phyloP scores from a whole-genome alignment of 1,140 invertebrate genomes.

The Schlechtendalia chinensis region DNA sequence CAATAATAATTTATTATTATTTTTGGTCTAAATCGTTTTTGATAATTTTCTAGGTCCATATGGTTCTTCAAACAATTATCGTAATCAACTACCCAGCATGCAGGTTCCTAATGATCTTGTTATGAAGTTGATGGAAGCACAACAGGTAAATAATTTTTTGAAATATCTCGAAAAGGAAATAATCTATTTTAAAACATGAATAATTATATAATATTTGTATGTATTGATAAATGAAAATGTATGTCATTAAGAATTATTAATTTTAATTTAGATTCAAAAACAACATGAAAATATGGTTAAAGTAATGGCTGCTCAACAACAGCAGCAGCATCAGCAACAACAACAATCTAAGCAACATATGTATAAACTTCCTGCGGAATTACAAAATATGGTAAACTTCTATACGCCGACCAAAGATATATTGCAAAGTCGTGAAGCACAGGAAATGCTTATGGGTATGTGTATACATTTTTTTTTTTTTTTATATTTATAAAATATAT shows the following conservation, averaged over 20 bases:
- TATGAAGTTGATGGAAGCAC: slow-evolving; percentile 60
- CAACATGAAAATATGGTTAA: slow-evolving; percentile 44
- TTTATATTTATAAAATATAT: slow-evolving; percentile 10
- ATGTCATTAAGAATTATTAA: not conserved
- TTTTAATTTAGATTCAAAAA: slow-evolving; percentile 45
- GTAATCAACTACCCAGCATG: slow-evolving; percentile 29
- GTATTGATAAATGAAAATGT: no score
- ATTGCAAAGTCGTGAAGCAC: slow-evolving; percentile 69
- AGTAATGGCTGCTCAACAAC: slow-evolving; percentile 42
- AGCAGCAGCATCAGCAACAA: slow-evolving; percentile 10
- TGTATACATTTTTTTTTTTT: slow-evolving; percentile 9
- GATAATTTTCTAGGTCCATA: slow-evolving; percentile 4
- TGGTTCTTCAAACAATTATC: slow-evolving; percentile 38
- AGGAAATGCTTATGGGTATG: slow-evolving; percentile 69
- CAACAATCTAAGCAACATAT: slow-evolving; percentile 41
- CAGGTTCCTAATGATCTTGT: slow-evolving; percentile 59
- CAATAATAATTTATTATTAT: not conserved
- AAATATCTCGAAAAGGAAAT: no score
- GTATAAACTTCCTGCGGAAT: slow-evolving; percentile 60
- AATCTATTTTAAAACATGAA: no score
- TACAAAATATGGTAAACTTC: slow-evolving; percentile 61
- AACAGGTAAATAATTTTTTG: slow-evolving; percentile 56
- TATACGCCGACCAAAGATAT: slow-evolving; percentile 62
- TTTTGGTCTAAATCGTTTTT: not conserved
- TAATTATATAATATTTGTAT: no score